Evolutionary conservation across 2,113 vertebrate species (phyloP).

Genomic region (Nycticorax nycticorax): DNA sequence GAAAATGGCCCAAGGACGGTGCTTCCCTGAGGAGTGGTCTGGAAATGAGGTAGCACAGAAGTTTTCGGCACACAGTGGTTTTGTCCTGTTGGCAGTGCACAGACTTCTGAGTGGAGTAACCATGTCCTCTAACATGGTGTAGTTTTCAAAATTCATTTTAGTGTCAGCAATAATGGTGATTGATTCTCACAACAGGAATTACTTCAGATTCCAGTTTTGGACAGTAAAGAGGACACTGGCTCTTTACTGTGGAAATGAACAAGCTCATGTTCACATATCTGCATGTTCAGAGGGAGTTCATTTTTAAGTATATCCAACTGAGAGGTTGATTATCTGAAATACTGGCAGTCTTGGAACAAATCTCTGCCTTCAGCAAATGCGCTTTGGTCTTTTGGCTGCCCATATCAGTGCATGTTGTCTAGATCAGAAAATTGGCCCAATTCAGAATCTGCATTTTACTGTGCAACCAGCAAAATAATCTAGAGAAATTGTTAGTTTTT

Average conservation of each 20-base stretch:
- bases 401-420: neutral
- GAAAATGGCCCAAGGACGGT: neutral
- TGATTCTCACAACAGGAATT: neutral
- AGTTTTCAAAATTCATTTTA: neutral
- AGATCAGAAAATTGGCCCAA: neutral
- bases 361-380: neutral
- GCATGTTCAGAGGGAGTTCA: neutral
- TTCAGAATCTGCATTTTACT: neutral
- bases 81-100: neutral
- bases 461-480: neutral
- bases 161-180: neutral
- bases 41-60: accelerated
- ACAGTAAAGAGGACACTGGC: neutral
- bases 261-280: neutral
- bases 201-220: neutral
- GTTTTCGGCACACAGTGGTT: neutral
- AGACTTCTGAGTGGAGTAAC: neutral
- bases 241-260: neutral
- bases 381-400: neutral
- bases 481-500: neutral
- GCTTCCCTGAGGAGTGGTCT: neutral
- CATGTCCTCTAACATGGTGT: neutral
- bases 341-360: neutral
- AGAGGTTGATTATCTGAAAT: neutral
- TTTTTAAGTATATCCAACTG: neutral